phyloP scores from a whole-genome alignment of 2,888 invertebrate species.

The Pristionchus exspectatus region DNA sequence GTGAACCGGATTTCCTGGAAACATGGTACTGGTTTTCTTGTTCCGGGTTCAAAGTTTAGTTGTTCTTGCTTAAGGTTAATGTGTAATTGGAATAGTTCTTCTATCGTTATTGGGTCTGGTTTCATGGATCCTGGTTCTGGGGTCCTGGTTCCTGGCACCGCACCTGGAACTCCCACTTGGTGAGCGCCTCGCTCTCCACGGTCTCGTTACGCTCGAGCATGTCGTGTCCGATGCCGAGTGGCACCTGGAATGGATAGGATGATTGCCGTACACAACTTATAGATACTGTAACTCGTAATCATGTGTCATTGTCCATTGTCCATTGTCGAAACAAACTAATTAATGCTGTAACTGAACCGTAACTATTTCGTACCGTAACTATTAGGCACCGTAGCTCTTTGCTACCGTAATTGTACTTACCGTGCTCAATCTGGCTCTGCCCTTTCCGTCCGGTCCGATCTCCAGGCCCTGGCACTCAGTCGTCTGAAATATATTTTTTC shows the following conservation, averaged over 20 bases:
- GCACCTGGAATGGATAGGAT: not conserved
- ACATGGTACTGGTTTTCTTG: too few species aligned
- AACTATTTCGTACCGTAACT: not conserved
- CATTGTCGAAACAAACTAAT: too few species aligned
- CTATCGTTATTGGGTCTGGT: too few species aligned
- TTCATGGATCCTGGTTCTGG: too few species aligned
- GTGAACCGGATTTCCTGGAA: constrained; percentile 21
- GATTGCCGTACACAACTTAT: not conserved
- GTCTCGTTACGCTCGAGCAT: constrained; percentile 39
- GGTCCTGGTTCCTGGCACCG: not conserved
- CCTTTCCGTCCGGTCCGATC: constrained; percentile 44
- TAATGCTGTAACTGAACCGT: not conserved
- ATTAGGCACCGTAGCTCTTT: too few species aligned
- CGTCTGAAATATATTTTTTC: not conserved
- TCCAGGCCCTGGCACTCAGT: constrained; percentile 61
- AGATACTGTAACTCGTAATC: not conserved
- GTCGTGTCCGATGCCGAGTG: not conserved
- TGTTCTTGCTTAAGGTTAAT: too few species aligned
- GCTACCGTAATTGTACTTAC: not conserved
- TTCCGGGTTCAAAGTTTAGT: too few species aligned
- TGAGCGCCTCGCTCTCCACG: not conserved
- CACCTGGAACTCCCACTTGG: constrained; percentile 26
- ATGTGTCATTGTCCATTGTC: too few species aligned
- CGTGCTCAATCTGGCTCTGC: not conserved
- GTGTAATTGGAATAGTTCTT: too few species aligned